A percentile compares a stretch with the other conserved stretches of the same genome.
Evolutionary conservation across 2,113 vertebrate genomes (phyloP).

Genomic region (Corythornis vintsioides): DNA sequence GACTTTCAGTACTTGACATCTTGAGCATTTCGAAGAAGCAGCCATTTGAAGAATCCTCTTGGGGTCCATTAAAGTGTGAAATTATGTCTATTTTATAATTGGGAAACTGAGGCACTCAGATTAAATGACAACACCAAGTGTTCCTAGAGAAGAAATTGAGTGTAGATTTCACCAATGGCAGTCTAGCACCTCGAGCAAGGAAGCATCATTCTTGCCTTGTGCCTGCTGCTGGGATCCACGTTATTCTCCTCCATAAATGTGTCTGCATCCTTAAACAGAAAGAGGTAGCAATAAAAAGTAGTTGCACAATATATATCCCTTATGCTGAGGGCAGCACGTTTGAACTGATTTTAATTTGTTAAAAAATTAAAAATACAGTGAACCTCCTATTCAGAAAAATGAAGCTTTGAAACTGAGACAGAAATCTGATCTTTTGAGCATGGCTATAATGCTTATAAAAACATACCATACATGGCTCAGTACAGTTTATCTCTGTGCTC

Average conservation of each 20-base stretch:
- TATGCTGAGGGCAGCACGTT: not conserved
- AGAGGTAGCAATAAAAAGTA: not conserved
- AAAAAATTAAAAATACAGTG: conserved; percentile 47
- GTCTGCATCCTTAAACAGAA: not conserved
- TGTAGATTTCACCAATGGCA: not conserved
- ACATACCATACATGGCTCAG: conserved; percentile 24
- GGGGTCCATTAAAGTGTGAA: not conserved
- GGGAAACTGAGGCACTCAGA: not conserved
- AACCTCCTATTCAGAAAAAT: conserved; percentile 23
- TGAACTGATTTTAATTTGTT: conserved; percentile 34
- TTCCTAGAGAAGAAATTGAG: not conserved
- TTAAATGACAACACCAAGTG: not conserved
- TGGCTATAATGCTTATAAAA: conserved; percentile 49
- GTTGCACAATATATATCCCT: not conserved
- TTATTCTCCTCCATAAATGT: not conserved
- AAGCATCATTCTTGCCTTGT: not conserved
- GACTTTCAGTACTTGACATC: conserved; percentile 18
- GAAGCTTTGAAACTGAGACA: conserved; percentile 55
- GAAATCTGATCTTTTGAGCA: conserved; percentile 39
- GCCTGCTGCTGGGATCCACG: not conserved
- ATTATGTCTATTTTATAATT: not conserved
- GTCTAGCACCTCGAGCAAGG: not conserved
- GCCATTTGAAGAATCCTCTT: not conserved
- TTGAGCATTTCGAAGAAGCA: conserved; percentile 23
- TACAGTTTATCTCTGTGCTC: conserved; percentile 47